Percentiles rank a stretch among this genome's conserved stretches.
phyloP scores from a whole-genome alignment of 2,888 invertebrate species.

The Drosophila limbata region DNA sequence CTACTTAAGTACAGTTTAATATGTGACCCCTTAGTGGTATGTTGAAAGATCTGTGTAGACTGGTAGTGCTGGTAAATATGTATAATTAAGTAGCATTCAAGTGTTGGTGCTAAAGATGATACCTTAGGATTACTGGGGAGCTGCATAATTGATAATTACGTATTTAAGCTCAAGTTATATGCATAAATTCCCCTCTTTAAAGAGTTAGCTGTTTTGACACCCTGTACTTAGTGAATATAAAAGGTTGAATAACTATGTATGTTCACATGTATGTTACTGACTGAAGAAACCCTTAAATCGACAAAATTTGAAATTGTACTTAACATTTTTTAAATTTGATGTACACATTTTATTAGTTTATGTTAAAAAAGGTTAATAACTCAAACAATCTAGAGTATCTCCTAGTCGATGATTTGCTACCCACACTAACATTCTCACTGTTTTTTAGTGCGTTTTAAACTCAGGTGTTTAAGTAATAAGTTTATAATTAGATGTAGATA shows the following conservation, averaged over 20 bases:
- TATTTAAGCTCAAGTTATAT: not conserved
- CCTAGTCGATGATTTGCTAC: not conserved
- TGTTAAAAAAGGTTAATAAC: no score
- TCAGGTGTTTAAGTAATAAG: slow-evolving; percentile 10
- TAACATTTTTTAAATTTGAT: no score
- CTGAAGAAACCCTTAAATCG: not conserved
- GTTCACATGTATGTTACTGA: no score
- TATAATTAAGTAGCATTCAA: slow-evolving; percentile 11
- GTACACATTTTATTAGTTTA: no score
- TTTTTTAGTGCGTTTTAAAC: not conserved
- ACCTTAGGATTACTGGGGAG: not conserved
- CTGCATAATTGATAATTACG: not conserved
- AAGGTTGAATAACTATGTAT: no score
- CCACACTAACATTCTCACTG: no score
- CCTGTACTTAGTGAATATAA: not conserved
- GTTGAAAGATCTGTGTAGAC: slow-evolving; percentile 7
- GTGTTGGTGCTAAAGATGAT: slow-evolving; percentile 2
- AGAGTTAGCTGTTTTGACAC: not conserved
- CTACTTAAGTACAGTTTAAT: slow-evolving; percentile 1
- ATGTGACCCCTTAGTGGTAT: slow-evolving; percentile 15
- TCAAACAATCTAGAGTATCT: no score
- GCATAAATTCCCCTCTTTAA: not conserved
- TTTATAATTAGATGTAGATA: slow-evolving; percentile 13
- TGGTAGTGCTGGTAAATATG: not conserved
- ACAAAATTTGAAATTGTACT: no score